Evolutionary conservation across 2,113 vertebrate genomes (phyloP).

Genomic region (Marmota monax): DNA sequence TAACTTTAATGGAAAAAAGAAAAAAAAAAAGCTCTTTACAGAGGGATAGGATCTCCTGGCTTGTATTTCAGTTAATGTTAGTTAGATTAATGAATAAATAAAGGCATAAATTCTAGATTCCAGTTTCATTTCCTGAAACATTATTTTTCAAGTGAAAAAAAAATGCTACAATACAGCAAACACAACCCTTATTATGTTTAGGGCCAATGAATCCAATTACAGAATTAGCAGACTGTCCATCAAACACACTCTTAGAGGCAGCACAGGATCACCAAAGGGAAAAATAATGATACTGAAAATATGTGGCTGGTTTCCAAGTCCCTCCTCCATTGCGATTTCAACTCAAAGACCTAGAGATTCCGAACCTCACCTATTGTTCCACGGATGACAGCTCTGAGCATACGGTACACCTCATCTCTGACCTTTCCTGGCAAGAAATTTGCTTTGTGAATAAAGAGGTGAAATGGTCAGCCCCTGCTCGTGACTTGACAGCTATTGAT

Average conservation of each 20-base stretch:
- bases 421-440: background rate
- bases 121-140: background rate
- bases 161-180: background rate
- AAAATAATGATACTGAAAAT: background rate
- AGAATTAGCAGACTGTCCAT: background rate
- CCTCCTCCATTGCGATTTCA: background rate
- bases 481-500: background rate
- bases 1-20: background rate
- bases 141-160: slow-evolving; percentile 11
- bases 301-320: background rate
- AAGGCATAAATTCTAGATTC: background rate
- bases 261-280: background rate
- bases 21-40: background rate
- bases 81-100: background rate
- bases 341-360: background rate
- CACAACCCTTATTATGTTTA: background rate
- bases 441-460: background rate
- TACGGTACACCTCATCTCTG: background rate
- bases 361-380: too few relatives aligned
- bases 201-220: background rate
- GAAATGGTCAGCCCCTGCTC: background rate
- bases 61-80: background rate
- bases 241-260: background rate
- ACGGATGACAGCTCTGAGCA: background rate
- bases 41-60: background rate